Evolutionary conservation across 2,113 vertebrate species (phyloP), one percentile per base, ranked within the genome.

Genomic region (Colossoma macropomum): DNA sequence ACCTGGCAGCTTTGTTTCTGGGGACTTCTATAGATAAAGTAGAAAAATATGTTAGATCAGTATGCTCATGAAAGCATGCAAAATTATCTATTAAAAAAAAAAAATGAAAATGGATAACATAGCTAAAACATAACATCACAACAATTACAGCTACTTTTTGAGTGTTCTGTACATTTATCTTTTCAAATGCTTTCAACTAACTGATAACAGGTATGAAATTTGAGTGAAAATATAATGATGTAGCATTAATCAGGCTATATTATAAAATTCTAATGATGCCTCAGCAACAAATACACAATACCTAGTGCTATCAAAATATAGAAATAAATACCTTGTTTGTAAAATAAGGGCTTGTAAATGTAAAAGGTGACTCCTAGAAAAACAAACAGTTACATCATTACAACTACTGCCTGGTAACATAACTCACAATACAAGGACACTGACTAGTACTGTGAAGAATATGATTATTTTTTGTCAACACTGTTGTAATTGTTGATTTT

Each of bases 291-390:
- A 54, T 13, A 68, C 28, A 56, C 54, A 56, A 23, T 11, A 19
- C 11, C 13, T n/a, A 4, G 16, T n/a, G 45, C 0, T n/a, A 75
- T 15, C 19, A 9, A 32, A 63, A 56, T 12, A 59, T 15, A 12
- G 6, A n/a, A 48, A 70, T 25, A 72, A 59, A 34, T 90, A 95
- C 94, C 93, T 94, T 93, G 34, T 92, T 84, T 2, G 59, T 86
- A 86, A 95, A 95, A 66, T 93, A 91, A 30, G 93, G 85, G 56
- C 87, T 84, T 30, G 86, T 71, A 63, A 95, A 95, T n/a, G 77
- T 41, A 30, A 94, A 94, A 27, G 91, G 76, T 11, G 89, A 83
- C 17, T 92, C 93, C 94, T 95, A 82, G 12, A 69, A 90, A n/a
- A 89, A 65, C 50, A 90, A 73, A 89, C 6, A 63, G 25, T 21